phyloP scores from a whole-genome alignment of 2,888 invertebrate genomes.

The Platerodrilus igneus region DNA sequence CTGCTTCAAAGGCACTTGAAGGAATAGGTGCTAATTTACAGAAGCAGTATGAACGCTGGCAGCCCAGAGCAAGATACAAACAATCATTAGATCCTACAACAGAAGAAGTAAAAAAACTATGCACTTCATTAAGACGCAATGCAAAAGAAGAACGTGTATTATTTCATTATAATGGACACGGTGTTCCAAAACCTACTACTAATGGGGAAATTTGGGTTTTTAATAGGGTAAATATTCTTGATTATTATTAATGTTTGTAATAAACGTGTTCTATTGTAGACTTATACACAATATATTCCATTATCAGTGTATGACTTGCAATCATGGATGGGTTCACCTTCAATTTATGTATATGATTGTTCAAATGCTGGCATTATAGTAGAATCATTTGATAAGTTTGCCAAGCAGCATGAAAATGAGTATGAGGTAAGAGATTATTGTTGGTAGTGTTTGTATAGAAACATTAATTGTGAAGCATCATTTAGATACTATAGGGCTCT shows the following conservation, averaged over 20 bases:
- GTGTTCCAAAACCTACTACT: conserved; percentile 94
- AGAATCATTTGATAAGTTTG: conserved; percentile 84
- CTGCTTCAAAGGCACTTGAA: conserved; percentile 88
- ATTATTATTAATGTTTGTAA: conserved; percentile 10
- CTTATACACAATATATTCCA: conserved; percentile 98
- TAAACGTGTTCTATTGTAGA: conserved; percentile 61
- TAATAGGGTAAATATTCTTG: conserved; percentile 67
- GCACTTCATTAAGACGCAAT: conserved; percentile 88
- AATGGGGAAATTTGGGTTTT: conserved; percentile 99
- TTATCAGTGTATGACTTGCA: conserved; percentile 97
- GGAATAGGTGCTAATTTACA: conserved; percentile 87
- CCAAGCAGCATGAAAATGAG: conserved; percentile 85
- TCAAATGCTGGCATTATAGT: conserved; percentile 97
- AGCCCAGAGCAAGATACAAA: conserved; percentile 95
- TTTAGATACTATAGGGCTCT: too few relatives aligned
- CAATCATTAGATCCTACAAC: conserved; percentile 95
- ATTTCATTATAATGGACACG: conserved; percentile 99
- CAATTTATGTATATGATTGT: conserved; percentile 99
- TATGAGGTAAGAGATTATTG: conserved; percentile 60
- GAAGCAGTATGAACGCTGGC: conserved; percentile 97
- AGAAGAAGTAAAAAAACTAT: conserved; percentile 96
- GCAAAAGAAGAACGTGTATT: conserved; percentile 97
- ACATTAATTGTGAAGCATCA: too few relatives aligned
- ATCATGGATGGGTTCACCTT: conserved; percentile 99
- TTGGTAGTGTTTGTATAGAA: too few relatives aligned